These are phyloP conservation scores for Tadarida brasiliensis DNA, from an alignment of 2,797 vertebrate species.

Conservation along the genomic window DNA sequence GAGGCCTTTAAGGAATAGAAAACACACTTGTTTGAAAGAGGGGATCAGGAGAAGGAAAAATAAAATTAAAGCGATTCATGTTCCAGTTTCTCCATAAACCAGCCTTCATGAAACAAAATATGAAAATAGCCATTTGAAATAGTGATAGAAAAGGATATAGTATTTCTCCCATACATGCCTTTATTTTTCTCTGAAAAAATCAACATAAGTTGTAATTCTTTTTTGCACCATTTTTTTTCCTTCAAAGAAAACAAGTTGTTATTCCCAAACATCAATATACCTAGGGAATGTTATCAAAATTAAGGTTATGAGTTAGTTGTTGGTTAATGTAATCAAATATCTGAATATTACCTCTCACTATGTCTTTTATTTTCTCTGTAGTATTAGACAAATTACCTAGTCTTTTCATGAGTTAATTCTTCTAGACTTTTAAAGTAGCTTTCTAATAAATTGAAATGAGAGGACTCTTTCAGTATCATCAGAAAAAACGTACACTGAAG, in stretches of 20 bases:
- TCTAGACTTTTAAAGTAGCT: background rate
- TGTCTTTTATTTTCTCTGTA: conserved; percentile 31
- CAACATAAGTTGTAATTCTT: conserved; percentile 31
- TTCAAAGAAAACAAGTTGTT: background rate
- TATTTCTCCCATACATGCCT: background rate
- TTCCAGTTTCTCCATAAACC: background rate
- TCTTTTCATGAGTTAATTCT: background rate
- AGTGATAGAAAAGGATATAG: background rate
- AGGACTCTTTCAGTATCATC: background rate
- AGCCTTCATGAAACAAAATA: background rate
- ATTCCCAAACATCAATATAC: conserved; percentile 34
- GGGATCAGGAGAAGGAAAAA: background rate
- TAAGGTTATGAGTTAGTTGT: background rate
- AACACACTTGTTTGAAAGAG: background rate
- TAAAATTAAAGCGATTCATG: background rate
- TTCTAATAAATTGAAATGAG: conserved; percentile 22
- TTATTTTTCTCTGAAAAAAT: conserved; percentile 41
- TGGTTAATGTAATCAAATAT: background rate
- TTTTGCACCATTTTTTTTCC: conserved; percentile 39
- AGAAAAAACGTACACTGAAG: background rate
- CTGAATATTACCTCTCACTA: background rate
- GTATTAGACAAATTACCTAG: background rate
- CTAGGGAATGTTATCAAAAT: conserved; percentile 9
- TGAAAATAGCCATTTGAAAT: background rate
- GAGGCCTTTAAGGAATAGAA: conserved; percentile 1